These are phyloP conservation scores for Formica exsecta DNA, from an alignment of 1,140 invertebrate species.

Conservation along the genomic window DNA sequence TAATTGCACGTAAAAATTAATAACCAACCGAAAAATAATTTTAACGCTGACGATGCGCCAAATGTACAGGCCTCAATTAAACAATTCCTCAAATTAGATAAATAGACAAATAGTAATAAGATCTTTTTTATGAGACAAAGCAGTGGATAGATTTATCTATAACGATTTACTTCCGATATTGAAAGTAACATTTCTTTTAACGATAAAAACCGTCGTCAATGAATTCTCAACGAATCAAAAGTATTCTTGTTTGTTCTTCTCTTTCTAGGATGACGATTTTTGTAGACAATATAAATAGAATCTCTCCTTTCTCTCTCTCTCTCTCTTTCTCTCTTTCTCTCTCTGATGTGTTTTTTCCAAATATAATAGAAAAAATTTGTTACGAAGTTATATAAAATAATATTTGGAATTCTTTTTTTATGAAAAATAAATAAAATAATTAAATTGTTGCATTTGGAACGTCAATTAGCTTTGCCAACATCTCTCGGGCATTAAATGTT, in stretches of 20 bases:
- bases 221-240: slow-evolving; percentile 54
- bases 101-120: slow-evolving; percentile 48
- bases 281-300: slow-evolving; percentile 26
- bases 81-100: slow-evolving; percentile 51
- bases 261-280: slow-evolving; percentile 26
- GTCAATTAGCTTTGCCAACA: slow-evolving; percentile 37
- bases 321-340: too few species aligned
- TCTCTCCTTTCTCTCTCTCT: background rate
- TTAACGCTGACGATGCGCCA: slow-evolving; percentile 54
- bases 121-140: slow-evolving; percentile 48
- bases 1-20: background rate
- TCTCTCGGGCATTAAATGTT: background rate
- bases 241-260: slow-evolving; percentile 1
- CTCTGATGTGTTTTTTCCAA: slow-evolving; percentile 22
- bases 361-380: background rate
- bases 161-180: slow-evolving; percentile 49
- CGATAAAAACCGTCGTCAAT: slow-evolving; percentile 48
- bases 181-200: slow-evolving; percentile 60
- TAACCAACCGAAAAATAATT: slow-evolving; percentile 17
- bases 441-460: slow-evolving; percentile 17
- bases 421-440: slow-evolving; percentile 2
- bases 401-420: background rate
- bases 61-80: slow-evolving; percentile 69
- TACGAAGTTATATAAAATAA: background rate
- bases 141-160: slow-evolving; percentile 17